phyloP scores from a whole-genome alignment of 1,140 invertebrate species.

The Chironomus striatipennis region DNA sequence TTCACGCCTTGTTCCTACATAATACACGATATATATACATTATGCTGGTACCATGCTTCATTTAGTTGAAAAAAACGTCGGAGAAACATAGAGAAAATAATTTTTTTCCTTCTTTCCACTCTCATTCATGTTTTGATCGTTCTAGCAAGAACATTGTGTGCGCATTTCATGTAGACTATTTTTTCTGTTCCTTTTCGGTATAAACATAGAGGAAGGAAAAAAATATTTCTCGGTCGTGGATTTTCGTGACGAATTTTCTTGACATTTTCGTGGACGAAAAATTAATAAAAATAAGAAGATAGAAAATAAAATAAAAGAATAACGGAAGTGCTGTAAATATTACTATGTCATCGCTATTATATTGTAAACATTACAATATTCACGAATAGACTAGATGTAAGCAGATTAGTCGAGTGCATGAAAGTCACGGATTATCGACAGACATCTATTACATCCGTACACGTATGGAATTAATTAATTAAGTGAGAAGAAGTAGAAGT shows the following conservation, averaged over 20 bases:
- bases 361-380: too few relatives aligned
- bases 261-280: not conserved
- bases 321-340: not conserved
- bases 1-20: not conserved
- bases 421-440: too few relatives aligned
- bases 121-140: slow-evolving; percentile 17
- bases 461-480: slow-evolving; percentile 9
- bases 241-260: too few relatives aligned
- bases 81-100: slow-evolving; percentile 1
- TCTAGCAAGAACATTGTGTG: slow-evolving; percentile 4
- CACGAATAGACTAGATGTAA: too few relatives aligned
- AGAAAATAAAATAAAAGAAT: not conserved
- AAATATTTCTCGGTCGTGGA: too few relatives aligned
- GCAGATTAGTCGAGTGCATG: too few relatives aligned
- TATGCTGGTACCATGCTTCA: not conserved
- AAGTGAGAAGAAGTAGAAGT: not conserved
- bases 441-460: not conserved
- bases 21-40: not conserved
- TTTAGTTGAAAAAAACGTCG: not conserved
- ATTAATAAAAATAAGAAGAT: not conserved
- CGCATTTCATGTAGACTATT: not conserved
- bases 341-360: too few relatives aligned
- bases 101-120: slow-evolving; percentile 4
- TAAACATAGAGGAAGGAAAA: not conserved
- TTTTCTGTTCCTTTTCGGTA: too few relatives aligned